A percentile compares a stretch with the other conserved stretches of the same genome.
Conservation (phyloP, 2,888 invertebrate species). For the Ochropleura leucogaster region DNA sequence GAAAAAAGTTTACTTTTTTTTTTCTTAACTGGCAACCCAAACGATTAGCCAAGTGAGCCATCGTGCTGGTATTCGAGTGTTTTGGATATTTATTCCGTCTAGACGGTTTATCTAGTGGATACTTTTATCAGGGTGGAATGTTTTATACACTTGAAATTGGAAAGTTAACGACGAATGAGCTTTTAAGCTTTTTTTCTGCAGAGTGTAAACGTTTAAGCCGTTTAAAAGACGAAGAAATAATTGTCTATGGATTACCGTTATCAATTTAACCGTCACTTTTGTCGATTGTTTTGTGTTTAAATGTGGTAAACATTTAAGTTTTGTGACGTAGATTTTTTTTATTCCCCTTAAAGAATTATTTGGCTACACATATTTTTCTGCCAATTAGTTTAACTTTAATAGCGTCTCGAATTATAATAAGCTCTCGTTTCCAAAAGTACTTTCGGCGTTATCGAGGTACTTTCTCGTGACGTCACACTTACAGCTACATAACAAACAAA, state of each 20-base stretch:
- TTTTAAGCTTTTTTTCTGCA: slow-evolving; percentile 74
- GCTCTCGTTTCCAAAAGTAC: slow-evolving; percentile 56
- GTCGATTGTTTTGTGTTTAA: slow-evolving; percentile 1
- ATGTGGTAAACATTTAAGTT: background rate
- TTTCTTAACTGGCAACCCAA: slow-evolving; percentile 78
- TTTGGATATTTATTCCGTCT: slow-evolving; percentile 88
- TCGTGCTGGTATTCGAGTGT: slow-evolving; percentile 88
- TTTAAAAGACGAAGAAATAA: slow-evolving; percentile 46
- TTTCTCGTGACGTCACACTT: slow-evolving; percentile 61
- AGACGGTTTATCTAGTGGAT: slow-evolving; percentile 86
- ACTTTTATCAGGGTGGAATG: slow-evolving; percentile 85
- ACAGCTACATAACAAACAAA: slow-evolving; percentile 78
- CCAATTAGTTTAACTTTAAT: slow-evolving; percentile 71
- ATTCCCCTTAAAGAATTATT: slow-evolving; percentile 32
- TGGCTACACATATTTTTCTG: slow-evolving; percentile 57
- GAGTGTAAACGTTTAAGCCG: slow-evolving; percentile 39
- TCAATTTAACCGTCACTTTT: slow-evolving; percentile 1
- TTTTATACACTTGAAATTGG: slow-evolving; percentile 86
- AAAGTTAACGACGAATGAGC: slow-evolving; percentile 73
- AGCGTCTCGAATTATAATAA: slow-evolving; percentile 65
- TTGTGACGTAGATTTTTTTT: background rate
- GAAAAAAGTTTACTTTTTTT: slow-evolving; percentile 77
- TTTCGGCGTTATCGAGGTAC: slow-evolving; percentile 63
- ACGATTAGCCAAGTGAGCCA: slow-evolving; percentile 90
- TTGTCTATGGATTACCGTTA: slow-evolving; percentile 40